Conservation (phyloP, 2,113 vertebrate species). For the Tapirus terrestris region DNA sequence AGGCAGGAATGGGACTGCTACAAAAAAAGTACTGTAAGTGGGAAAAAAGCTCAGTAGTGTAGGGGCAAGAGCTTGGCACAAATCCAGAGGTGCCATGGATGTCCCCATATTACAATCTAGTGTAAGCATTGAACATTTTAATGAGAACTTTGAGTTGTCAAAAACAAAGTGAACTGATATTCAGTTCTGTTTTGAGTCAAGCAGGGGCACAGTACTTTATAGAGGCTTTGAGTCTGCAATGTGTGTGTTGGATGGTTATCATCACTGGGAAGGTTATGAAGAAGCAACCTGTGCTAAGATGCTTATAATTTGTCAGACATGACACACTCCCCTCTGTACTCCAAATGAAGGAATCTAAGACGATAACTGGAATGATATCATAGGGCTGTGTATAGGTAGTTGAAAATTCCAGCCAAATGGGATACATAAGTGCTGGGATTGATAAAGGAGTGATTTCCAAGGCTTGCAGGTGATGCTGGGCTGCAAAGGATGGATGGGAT, state of each 20-base stretch:
- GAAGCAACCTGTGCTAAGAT: background rate
- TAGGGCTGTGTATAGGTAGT: background rate
- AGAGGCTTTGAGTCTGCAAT: background rate
- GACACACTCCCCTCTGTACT: background rate
- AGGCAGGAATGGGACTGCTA: background rate
- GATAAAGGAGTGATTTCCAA: background rate
- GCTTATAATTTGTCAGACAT: background rate
- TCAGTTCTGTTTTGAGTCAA: background rate
- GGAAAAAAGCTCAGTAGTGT: background rate
- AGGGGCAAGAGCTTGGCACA: background rate
- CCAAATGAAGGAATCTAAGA: background rate
- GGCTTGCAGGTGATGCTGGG: rapidly evolving
- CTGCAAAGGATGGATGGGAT: background rate
- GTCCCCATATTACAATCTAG: rapidly evolving
- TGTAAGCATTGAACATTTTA: background rate
- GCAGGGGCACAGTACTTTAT: background rate
- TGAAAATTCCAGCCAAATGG: background rate
- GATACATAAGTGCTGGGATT: background rate
- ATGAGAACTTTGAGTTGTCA: background rate
- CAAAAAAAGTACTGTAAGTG: background rate
- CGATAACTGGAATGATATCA: rapidly evolving
- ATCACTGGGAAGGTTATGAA: background rate
- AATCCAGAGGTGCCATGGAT: background rate
- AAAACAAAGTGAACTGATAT: background rate
- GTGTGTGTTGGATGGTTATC: rapidly evolving